These are phyloP conservation scores for Tenualosa thibaudeaui DNA, from an alignment of 2,797 vertebrate genomes.

Conservation along the genomic window DNA sequence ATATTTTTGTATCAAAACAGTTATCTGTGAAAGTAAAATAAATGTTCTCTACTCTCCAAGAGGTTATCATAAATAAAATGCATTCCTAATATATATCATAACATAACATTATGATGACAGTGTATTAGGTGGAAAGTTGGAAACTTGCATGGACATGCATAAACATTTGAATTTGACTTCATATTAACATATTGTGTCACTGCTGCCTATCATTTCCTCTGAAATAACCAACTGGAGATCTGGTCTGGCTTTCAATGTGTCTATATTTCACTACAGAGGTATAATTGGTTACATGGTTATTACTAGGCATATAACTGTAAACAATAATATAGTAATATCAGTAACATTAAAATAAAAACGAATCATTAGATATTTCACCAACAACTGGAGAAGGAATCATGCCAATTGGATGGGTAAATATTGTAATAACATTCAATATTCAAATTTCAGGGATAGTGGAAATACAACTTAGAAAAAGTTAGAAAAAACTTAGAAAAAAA, in stretches of 20 bases:
- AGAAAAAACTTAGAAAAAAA: neutral
- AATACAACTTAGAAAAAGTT: neutral
- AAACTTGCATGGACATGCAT: neutral
- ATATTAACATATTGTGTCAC: no score
- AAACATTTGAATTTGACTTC: neutral
- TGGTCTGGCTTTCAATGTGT: neutral
- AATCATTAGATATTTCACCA: neutral
- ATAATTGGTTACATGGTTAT: neutral
- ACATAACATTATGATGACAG: no score
- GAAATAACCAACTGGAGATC: neutral
- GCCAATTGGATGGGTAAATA: neutral
- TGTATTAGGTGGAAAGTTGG: neutral
- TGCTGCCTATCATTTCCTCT: no score
- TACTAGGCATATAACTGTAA: neutral
- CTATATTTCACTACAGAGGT: neutral
- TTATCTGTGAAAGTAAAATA: neutral
- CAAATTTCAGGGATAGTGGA: neutral
- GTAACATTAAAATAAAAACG: no score
- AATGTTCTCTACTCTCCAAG: neutral
- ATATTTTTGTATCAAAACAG: neutral
- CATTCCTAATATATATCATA: no score
- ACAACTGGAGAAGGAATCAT: neutral
- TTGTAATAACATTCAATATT: neutral
- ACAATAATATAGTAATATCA: neutral
- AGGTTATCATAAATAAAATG: neutral